A percentile compares a stretch with the other conserved stretches of the same genome.
These are phyloP conservation scores for Lithobates sylvaticus DNA, from an alignment of 2,797 vertebrate genomes.

Conservation along the genomic window DNA sequence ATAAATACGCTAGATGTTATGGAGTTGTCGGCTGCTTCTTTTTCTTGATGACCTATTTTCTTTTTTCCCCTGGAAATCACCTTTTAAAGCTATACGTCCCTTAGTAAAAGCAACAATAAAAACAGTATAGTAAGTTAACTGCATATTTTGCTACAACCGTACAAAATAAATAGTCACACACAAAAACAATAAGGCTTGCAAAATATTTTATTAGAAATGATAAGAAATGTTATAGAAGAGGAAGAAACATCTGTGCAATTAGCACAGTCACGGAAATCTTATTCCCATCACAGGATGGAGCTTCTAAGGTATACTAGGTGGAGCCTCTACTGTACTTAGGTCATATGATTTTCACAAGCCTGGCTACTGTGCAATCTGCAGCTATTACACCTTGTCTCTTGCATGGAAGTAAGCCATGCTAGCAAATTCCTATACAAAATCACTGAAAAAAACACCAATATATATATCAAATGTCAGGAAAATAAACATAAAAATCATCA, in stretches of 20 bases:
- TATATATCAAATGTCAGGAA: slow-evolving; percentile 14
- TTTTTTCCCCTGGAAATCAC: too few species aligned
- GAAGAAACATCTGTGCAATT: slow-evolving; percentile 15
- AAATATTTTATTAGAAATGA: slow-evolving; percentile 58
- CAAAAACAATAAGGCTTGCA: slow-evolving; percentile 45
- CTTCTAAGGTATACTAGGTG: neutral
- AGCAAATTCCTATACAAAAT: slow-evolving; percentile 28
- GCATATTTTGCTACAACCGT: neutral
- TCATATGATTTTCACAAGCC: neutral
- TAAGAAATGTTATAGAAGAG: slow-evolving; percentile 51
- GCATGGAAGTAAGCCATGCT: slow-evolving; percentile 1
- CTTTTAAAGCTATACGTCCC: too few species aligned
- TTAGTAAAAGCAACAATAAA: too few species aligned
- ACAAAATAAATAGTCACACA: neutral
- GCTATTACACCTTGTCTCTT: neutral
- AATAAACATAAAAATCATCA: slow-evolving; percentile 31
- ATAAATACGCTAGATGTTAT: too few species aligned
- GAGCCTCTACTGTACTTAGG: slow-evolving; percentile 2
- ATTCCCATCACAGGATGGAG: neutral
- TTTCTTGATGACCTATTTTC: too few species aligned
- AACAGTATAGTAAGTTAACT: neutral
- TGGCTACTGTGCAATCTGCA: slow-evolving; percentile 2
- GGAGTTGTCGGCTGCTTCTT: too few species aligned
- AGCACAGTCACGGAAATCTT: neutral
- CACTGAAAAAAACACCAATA: slow-evolving; percentile 3